phyloP scores from a whole-genome alignment of 2,888 invertebrate species.

The Meiosimyza decipiens region DNA sequence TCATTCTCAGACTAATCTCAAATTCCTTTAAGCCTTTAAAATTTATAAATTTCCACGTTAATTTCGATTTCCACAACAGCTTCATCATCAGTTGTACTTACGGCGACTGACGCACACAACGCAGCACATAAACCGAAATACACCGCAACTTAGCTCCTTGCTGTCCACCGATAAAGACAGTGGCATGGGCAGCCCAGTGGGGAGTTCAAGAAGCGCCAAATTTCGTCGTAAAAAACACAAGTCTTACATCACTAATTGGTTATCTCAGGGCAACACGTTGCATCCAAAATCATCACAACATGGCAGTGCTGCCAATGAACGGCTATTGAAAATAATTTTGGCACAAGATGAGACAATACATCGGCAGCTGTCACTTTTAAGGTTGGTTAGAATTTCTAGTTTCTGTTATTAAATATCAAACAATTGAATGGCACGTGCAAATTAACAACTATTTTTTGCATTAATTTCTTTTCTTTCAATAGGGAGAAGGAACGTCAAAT shows the following conservation, averaged over 20 bases:
- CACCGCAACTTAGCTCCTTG: slow-evolving; percentile 51
- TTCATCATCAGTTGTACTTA: slow-evolving; percentile 38
- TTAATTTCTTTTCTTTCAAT: slow-evolving; percentile 41
- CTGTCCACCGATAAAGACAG: slow-evolving; percentile 63
- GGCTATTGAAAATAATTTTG: slow-evolving; percentile 70
- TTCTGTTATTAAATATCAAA: no score
- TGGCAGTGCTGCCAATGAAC: slow-evolving; percentile 62
- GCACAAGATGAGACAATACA: slow-evolving; percentile 72
- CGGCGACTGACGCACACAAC: slow-evolving; percentile 27
- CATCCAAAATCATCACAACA: slow-evolving; percentile 58
- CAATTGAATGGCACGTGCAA: no score
- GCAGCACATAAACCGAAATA: slow-evolving; percentile 39
- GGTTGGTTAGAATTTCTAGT: slow-evolving; percentile 49
- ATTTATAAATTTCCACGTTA: slow-evolving; percentile 16
- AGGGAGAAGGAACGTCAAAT: slow-evolving; percentile 83
- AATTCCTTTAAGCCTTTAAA: background rate
- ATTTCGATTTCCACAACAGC: slow-evolving; percentile 45
- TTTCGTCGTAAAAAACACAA: slow-evolving; percentile 60
- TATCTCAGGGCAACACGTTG: slow-evolving; percentile 59
- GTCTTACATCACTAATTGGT: slow-evolving; percentile 51
- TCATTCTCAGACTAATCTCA: background rate
- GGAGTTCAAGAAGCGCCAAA: slow-evolving; percentile 62
- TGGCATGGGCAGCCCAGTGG: slow-evolving; percentile 65
- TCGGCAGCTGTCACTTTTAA: slow-evolving; percentile 64
- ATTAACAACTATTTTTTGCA: no score